A percentile compares a stretch with the other conserved stretches of the same genome.
phyloP scores from a whole-genome alignment of 2,888 invertebrate species.

The Drepana falcataria region DNA sequence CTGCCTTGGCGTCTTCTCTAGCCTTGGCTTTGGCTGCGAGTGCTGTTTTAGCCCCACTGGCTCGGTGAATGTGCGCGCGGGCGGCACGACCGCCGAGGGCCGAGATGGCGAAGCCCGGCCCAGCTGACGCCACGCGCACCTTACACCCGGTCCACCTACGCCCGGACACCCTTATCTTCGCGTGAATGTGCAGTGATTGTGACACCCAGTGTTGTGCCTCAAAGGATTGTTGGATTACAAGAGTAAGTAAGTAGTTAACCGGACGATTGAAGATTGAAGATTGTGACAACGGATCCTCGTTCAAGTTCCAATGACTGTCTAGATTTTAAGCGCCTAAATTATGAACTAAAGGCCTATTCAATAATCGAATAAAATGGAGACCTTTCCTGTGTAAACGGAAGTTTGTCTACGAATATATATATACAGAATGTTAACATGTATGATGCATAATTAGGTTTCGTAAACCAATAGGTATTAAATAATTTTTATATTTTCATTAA shows the following conservation, averaged over 20 bases:
- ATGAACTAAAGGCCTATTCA: constrained; percentile 25
- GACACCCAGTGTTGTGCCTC: constrained; percentile 28
- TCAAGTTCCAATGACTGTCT: neutral
- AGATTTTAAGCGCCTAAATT: constrained; percentile 57
- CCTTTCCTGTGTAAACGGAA: constrained; percentile 17
- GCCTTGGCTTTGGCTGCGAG: constrained; percentile 68
- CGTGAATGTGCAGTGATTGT: constrained; percentile 46
- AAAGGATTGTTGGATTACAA: constrained; percentile 11
- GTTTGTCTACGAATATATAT: constrained; percentile 53
- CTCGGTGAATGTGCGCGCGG: constrained; percentile 76
- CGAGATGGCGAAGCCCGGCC: constrained; percentile 65
- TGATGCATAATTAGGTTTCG: constrained; percentile 73
- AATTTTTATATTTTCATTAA: constrained; percentile 75
- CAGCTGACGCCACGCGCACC: constrained; percentile 57
- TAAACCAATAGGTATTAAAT: constrained; percentile 71
- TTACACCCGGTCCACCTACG: constrained; percentile 59
- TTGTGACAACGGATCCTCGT: neutral
- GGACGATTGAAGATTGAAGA: neutral
- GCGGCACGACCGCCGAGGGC: constrained; percentile 65
- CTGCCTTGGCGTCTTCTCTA: constrained; percentile 68
- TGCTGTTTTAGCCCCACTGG: constrained; percentile 68
- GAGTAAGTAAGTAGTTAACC: constrained; percentile 8
- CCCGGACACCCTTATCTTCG: constrained; percentile 67
- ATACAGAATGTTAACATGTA: constrained; percentile 72
- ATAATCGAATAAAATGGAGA: constrained; percentile 38